A percentile compares a stretch with the other conserved stretches of the same genome.
Evolutionary conservation across 2,113 vertebrate genomes (phyloP).

Genomic region (Laterallus jamaicensis): DNA sequence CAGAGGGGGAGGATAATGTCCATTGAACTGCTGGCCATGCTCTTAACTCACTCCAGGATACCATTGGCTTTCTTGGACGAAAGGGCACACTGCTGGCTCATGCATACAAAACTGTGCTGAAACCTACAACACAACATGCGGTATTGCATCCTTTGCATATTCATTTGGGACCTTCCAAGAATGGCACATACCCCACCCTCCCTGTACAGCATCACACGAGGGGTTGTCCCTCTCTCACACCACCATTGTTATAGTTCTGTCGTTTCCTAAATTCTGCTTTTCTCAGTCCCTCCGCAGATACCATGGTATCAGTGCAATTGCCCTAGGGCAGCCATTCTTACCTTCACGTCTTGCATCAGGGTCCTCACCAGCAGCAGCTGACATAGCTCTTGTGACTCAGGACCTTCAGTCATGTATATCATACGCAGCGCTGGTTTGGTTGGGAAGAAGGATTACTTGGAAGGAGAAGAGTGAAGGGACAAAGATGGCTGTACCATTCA

Average conservation of each 20-base stretch:
- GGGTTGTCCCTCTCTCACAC: neutral
- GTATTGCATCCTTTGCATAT: neutral
- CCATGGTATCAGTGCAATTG: neutral
- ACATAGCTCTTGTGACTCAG: neutral
- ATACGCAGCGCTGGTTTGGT: neutral
- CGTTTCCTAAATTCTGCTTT: neutral
- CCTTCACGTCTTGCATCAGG: slow-evolving; percentile 2
- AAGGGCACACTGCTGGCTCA: too few species aligned
- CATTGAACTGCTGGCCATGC: too few species aligned
- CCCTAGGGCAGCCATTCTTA: neutral
- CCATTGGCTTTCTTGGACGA: too few species aligned
- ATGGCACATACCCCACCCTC: neutral
- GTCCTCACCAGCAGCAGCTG: slow-evolving; percentile 15
- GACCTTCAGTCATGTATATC: neutral
- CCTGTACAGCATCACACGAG: neutral
- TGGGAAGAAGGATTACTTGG: neutral
- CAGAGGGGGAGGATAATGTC: too few species aligned
- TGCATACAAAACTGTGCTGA: neutral
- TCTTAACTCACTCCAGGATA: too few species aligned
- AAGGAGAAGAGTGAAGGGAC: slow-evolving; percentile 2
- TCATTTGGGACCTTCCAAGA: neutral
- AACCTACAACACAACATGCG: neutral
- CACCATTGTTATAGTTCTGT: neutral
- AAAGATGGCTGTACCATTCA: slow-evolving; percentile 10
- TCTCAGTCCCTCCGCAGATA: neutral